phyloP scores from a whole-genome alignment of 2,113 vertebrate genomes.

The Spilogale gracilis region DNA sequence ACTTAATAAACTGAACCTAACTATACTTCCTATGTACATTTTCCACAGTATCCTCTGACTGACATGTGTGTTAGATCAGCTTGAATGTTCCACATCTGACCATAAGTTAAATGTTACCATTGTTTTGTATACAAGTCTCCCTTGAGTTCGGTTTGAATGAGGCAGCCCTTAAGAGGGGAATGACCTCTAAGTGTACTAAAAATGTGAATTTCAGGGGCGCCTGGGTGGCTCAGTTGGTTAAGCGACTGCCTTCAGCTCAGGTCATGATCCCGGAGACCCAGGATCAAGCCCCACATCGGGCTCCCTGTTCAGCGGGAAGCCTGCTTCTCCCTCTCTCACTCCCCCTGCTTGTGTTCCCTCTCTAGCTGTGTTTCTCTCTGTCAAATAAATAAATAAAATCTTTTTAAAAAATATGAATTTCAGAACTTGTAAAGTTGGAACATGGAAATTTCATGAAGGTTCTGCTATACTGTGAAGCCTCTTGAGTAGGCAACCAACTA shows the following conservation, averaged over 20 bases:
- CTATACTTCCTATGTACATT: neutral
- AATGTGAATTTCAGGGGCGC: conserved; percentile 36
- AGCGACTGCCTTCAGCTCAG: too few relatives aligned
- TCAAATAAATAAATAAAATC: too few relatives aligned
- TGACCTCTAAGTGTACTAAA: neutral
- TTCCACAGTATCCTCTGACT: neutral
- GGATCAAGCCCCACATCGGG: too few relatives aligned
- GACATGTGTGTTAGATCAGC: neutral
- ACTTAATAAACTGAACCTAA: conserved; percentile 37
- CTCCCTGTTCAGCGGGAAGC: too few relatives aligned
- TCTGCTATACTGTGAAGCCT: neutral
- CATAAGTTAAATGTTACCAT: conserved; percentile 36
- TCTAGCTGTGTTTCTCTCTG: too few relatives aligned
- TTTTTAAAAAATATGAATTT: conserved; percentile 24
- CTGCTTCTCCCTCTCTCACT: too few relatives aligned
- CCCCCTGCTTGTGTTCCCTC: too few relatives aligned
- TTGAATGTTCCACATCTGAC: neutral
- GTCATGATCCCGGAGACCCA: too few relatives aligned
- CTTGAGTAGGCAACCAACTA: neutral
- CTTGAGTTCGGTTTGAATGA: neutral
- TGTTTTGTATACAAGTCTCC: conserved; percentile 27
- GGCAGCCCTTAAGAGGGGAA: conserved; percentile 44
- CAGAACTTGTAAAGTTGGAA: conserved; percentile 33
- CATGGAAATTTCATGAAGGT: conserved; percentile 24
- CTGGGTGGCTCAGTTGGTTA: too few relatives aligned